Percentiles rank a stretch among this genome's conserved stretches.
Conservation (phyloP, 2,113 vertebrate genomes). For the Pteropus alecto region DNA sequence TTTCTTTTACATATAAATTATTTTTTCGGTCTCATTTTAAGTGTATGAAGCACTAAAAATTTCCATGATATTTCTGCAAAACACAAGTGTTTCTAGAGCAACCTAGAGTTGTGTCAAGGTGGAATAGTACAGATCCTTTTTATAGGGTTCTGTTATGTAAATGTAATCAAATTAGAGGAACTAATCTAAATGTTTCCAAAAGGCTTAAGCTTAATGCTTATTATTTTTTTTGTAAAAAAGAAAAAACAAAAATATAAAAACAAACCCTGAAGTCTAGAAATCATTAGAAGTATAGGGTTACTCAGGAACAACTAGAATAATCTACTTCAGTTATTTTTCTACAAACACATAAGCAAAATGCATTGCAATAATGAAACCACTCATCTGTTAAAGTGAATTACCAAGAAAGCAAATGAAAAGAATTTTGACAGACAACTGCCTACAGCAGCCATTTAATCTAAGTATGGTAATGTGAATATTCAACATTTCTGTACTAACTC, state of each 20-base stretch:
- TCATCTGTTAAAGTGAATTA: conserved; percentile 70
- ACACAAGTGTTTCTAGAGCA: neutral
- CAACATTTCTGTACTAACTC: conserved; percentile 11
- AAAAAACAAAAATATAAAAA: neutral
- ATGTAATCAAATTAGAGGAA: neutral
- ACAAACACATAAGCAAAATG: conserved; percentile 30
- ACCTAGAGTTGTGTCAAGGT: neutral
- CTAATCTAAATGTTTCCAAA: neutral
- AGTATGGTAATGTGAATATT: conserved; percentile 26
- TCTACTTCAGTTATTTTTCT: conserved; percentile 24
- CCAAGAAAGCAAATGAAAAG: conserved; percentile 68
- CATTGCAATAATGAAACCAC: conserved; percentile 63
- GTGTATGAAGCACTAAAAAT: neutral
- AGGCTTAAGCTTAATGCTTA: neutral
- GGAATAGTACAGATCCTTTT: neutral
- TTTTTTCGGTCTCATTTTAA: neutral
- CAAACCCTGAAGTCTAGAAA: neutral
- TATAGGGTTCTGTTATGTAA: neutral
- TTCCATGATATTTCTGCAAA: conserved; percentile 26
- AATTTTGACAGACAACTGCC: conserved; percentile 53
- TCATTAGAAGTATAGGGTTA: neutral
- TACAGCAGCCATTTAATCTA: conserved; percentile 19
- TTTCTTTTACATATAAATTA: neutral
- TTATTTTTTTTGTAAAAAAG: neutral
- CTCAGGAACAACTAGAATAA: neutral